phyloP scores from a whole-genome alignment of 2,797 vertebrate genomes.

The Pampus argenteus region DNA sequence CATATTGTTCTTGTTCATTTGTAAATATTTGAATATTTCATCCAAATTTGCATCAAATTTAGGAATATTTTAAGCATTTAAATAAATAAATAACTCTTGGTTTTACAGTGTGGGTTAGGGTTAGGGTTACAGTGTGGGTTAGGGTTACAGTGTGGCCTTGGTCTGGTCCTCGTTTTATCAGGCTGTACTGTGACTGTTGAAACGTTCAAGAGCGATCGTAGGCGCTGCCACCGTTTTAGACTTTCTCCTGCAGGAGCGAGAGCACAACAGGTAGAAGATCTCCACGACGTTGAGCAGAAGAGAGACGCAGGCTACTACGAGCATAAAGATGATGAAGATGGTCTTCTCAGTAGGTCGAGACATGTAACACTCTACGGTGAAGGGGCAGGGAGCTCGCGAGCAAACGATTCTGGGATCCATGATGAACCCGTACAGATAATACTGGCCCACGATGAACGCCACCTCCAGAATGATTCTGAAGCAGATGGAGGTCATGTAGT shows the following conservation, averaged over 20 bases:
- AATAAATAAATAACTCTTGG: conserved; percentile 44
- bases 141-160: too few species aligned
- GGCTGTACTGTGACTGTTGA: conserved; percentile 43
- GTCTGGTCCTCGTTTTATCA: too few species aligned
- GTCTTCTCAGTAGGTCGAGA: conserved; percentile 97
- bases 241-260: conserved; percentile 71
- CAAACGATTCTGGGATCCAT: conserved; percentile 89
- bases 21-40: background rate
- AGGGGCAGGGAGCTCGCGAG: conserved; percentile 89
- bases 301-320: conserved; percentile 90
- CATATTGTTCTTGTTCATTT: background rate
- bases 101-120: background rate
- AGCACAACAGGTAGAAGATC: conserved; percentile 91
- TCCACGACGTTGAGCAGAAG: conserved; percentile 92
- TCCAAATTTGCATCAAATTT: background rate
- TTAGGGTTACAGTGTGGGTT: too few species aligned
- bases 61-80: background rate
- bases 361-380: conserved; percentile 96
- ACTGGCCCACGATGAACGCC: conserved; percentile 93
- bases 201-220: conserved; percentile 28
- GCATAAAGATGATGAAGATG: conserved; percentile 98
- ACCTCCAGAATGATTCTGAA: conserved; percentile 93
- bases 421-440: conserved; percentile 94
- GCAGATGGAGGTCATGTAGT: conserved; percentile 92
- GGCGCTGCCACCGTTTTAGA: conserved; percentile 7